These are phyloP conservation scores for Cantharis rufa DNA, from an alignment of 2,888 invertebrate species.

Conservation along the genomic window DNA sequence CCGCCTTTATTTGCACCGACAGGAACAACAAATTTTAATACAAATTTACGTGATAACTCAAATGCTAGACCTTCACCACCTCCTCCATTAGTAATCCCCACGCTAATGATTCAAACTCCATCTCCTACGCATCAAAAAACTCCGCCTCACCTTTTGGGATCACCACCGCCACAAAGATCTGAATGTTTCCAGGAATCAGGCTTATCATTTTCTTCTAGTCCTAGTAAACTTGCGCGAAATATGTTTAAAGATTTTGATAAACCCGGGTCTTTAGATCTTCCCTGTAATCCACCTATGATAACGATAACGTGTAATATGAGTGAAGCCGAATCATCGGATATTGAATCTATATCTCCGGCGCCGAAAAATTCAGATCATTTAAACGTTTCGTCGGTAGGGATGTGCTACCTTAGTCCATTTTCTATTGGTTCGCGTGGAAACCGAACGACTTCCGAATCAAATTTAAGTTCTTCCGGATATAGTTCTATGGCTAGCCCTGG, in stretches of 20 bases:
- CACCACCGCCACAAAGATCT: conserved; percentile 62
- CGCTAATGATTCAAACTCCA: conserved; percentile 68
- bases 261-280: conserved; percentile 64
- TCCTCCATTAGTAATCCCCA: conserved; percentile 66
- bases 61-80: conserved; percentile 46
- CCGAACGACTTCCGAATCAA: conserved; percentile 80
- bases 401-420: conserved; percentile 80
- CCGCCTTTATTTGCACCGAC: conserved; percentile 56
- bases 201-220: conserved; percentile 37
- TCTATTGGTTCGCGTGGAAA: conserved; percentile 73
- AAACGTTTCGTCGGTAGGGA: conserved; percentile 59
- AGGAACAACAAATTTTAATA: conserved; percentile 45
- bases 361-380: conserved; percentile 52
- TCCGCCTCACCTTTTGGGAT: conserved; percentile 58
- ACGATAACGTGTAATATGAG: conserved; percentile 77
- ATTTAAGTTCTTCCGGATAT: conserved; percentile 82
- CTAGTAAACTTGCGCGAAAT: conserved; percentile 50
- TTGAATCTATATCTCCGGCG: conserved; percentile 69
- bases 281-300: conserved; percentile 69
- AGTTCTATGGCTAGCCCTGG: conserved; percentile 86
- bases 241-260: conserved; percentile 67
- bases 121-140: conserved; percentile 66
- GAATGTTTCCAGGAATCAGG: conserved; percentile 42
- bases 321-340: conserved; percentile 71
- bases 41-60: conserved; percentile 47